Base-by-base conservation (phyloP, 2,888 invertebrate genomes). In the Phengaris alcon region DNA sequence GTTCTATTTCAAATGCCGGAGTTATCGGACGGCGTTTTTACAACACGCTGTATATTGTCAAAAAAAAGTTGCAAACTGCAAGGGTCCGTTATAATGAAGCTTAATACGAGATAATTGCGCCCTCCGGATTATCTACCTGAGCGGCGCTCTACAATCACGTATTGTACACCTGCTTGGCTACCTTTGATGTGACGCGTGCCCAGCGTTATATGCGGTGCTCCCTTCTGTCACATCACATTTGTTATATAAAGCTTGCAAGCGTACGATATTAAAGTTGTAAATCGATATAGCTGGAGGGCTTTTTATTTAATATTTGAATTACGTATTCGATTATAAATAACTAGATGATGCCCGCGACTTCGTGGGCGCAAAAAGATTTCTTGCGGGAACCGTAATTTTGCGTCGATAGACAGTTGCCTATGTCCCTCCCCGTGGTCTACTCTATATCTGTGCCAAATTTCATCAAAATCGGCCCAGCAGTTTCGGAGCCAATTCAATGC, bases 71-170 rank as follows among this genome's bases (percentile, higher is more conserved):
- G 57, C 75, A 76, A 72, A 73, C 70, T 73, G 64, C 78, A 35
- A 76, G 77, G 75, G 76, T 77, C 73, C 12, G 75, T 77, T 79
- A 77, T 73, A 77, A 79, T 80, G 79, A 82, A 82, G 82, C 80
- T 73, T 86, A 86, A 88, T 88, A 86, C 87, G 78, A 83, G 85
- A 90, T 88, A 88, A 89, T 89, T 90, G 85, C 89, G 48, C 90
- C 89, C 86, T 80, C 79, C 80, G 87, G 90, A 91, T 93, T 90
- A 91, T 89, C 87, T 88, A 93, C 91, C 91, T 93, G 93, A 89
- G 81, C 80, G 90, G 82, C 84, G 51, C 82, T 78, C 79, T 80
- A 81, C 86, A 83, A 88, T 64, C 59, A 51, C 22, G 75, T 75
- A 75, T 75, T 64, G 73, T 80, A 82, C 87, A 90, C 88, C 87